Evolutionary conservation across 2,888 invertebrate species (phyloP).

Genomic region (Hirtodrosophila alboralis): DNA sequence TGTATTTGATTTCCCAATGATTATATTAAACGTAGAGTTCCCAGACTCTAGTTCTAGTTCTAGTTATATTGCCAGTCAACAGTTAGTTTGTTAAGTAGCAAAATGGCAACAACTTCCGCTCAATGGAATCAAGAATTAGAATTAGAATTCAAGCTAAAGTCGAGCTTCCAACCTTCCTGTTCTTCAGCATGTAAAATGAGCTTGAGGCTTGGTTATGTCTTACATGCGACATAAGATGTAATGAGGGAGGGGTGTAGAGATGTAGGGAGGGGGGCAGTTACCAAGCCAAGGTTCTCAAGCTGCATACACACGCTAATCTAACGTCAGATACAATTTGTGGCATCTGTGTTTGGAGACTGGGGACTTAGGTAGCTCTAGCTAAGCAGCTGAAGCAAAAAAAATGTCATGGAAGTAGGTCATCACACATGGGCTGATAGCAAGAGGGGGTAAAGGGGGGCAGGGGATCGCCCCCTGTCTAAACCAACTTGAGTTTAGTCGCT

Average conservation of each 20-base stretch:
- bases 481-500: constrained; percentile 14
- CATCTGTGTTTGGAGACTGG: constrained; percentile 7
- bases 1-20: neutral
- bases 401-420: constrained; percentile 49
- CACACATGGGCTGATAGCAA: constrained; percentile 9
- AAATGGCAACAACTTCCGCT: constrained; percentile 54
- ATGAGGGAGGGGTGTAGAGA: constrained; percentile 11
- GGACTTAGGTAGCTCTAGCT: constrained; percentile 19
- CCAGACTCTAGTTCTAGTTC: constrained; percentile 1
- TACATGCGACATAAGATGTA: constrained; percentile 20
- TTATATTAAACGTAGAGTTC: neutral
- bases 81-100: constrained; percentile 14
- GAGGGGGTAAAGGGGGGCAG: neutral
- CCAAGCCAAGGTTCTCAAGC: constrained; percentile 35
- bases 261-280: constrained; percentile 15
- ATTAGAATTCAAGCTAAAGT: constrained; percentile 12
- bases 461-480: constrained; percentile 15
- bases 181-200: neutral
- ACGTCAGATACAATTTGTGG: constrained; percentile 25
- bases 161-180: constrained; percentile 20
- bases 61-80: neutral
- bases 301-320: constrained; percentile 23
- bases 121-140: constrained; percentile 28
- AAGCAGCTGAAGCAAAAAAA: constrained; percentile 29
- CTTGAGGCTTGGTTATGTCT: constrained; percentile 13